These are phyloP conservation scores for Ariopsis seemanni DNA, from an alignment of 2,113 vertebrate genomes.

Conservation along the genomic window DNA sequence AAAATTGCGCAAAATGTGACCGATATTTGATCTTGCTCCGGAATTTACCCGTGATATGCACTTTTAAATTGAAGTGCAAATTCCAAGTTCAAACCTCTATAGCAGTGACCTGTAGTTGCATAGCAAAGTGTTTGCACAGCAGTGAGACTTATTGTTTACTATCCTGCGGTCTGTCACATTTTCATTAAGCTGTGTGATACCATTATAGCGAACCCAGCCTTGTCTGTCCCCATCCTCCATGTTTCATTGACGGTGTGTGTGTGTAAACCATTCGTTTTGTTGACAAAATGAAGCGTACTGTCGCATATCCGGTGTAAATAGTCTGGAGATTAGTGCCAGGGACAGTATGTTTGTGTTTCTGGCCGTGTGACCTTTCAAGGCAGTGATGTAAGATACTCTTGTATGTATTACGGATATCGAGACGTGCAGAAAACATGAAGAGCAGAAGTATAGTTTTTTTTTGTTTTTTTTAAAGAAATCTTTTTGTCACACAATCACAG, in stretches of 20 bases:
- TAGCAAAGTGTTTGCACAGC: neutral
- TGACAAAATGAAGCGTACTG: neutral
- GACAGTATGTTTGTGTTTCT: neutral
- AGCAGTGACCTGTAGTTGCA: neutral
- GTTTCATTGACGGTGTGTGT: neutral
- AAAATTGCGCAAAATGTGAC: too few relatives aligned
- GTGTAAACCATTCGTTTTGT: neutral
- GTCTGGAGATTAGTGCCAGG: neutral
- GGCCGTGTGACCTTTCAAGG: neutral
- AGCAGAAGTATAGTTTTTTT: neutral
- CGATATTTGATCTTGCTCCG: too few relatives aligned
- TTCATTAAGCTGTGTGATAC: conserved; percentile 3
- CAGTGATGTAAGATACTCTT: neutral
- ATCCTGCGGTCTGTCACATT: neutral
- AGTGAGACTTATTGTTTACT: neutral
- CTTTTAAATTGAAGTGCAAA: neutral
- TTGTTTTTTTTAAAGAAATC: too few relatives aligned
- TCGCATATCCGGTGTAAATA: neutral
- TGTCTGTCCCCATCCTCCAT: neutral
- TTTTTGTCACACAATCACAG: too few relatives aligned
- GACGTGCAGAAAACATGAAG: neutral
- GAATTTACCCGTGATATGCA: too few relatives aligned
- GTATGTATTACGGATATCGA: neutral
- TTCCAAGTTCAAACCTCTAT: neutral
- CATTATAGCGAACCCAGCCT: neutral